phyloP scores from a whole-genome alignment of 2,113 vertebrate genomes.

The Phyllostomus discolor region DNA sequence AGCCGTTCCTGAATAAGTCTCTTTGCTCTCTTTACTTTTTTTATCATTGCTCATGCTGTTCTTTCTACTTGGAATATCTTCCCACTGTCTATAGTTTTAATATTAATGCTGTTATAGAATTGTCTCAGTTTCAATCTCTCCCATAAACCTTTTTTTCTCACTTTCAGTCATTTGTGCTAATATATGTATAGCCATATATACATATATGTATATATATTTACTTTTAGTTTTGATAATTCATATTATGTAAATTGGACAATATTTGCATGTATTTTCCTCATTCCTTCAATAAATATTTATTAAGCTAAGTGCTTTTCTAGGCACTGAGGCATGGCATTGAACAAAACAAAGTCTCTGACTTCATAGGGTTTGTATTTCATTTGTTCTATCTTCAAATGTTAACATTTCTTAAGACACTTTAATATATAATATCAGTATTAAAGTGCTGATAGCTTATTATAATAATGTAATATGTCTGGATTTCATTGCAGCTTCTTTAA shows the following conservation, averaged over 20 bases:
- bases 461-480: neutral
- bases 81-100: neutral
- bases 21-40: neutral
- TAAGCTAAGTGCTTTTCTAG: neutral
- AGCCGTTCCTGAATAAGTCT: neutral
- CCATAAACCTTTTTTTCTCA: neutral
- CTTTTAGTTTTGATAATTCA: neutral
- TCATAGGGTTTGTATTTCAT: neutral
- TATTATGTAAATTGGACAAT: neutral
- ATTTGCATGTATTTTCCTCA: neutral
- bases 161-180: neutral
- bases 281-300: neutral
- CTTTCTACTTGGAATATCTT: neutral
- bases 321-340: neutral
- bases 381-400: neutral
- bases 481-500: neutral
- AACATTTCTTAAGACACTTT: neutral
- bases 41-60: neutral
- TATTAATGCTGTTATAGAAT: neutral
- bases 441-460: neutral
- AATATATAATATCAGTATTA: neutral
- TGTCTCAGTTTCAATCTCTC: neutral
- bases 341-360: neutral
- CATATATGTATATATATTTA: neutral
- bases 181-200: neutral